These are phyloP conservation scores for Thaleichthys pacificus DNA, from an alignment of 2,797 vertebrate species.

Conservation along the genomic window DNA sequence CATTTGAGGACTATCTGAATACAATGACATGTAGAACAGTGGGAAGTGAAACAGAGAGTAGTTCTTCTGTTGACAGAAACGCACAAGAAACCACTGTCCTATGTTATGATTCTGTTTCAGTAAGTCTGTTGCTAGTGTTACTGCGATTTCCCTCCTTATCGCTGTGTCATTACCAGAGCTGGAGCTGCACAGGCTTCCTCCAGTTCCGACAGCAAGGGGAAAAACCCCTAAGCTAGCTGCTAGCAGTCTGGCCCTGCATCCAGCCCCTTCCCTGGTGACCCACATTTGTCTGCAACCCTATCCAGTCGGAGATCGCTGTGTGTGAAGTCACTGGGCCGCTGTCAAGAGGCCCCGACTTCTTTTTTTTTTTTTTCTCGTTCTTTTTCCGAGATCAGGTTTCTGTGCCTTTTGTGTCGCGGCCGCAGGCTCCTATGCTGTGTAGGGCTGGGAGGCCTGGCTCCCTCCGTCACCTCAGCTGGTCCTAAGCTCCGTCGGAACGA, in stretches of 20 bases:
- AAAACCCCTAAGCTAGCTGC: neutral
- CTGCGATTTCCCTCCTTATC: neutral
- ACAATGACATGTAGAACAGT: no score
- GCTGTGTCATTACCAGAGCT: neutral
- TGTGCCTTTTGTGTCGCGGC: constrained; percentile 59
- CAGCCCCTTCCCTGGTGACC: constrained; percentile 39
- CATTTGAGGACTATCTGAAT: no score
- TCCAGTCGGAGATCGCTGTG: constrained; percentile 37
- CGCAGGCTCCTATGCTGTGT: constrained; percentile 23
- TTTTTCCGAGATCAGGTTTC: constrained; percentile 78
- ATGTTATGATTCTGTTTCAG: neutral
- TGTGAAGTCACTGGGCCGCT: constrained; percentile 42
- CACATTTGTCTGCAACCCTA: constrained; percentile 67
- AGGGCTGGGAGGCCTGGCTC: constrained; percentile 23
- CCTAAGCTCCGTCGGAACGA: constrained; percentile 12
- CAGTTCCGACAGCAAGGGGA: constrained; percentile 17
- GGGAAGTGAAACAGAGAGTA: no score
- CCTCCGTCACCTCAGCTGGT: constrained; percentile 37
- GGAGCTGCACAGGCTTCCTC: constrained; percentile 6
- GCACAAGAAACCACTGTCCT: neutral
- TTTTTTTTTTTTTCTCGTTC: neutral
- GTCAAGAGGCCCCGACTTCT: constrained; percentile 34
- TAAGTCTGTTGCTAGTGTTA: neutral
- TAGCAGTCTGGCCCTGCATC: constrained; percentile 16
- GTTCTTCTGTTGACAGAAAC: no score